Evolutionary conservation across 2,113 vertebrate genomes (phyloP), one percentile per base, ranked within the genome.

Genomic region (Meleagris gallopavo): DNA sequence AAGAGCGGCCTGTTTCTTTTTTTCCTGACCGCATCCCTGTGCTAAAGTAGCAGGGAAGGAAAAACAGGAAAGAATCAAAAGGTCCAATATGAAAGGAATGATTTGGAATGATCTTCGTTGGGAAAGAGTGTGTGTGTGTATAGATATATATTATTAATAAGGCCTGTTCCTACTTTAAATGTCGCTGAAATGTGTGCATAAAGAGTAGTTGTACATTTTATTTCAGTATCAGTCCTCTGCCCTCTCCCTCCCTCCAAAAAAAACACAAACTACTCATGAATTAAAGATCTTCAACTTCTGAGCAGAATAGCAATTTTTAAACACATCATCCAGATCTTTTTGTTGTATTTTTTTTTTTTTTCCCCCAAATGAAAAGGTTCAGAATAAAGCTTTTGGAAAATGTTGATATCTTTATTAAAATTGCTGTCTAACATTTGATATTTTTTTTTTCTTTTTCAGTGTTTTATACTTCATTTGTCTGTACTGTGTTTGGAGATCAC

Each of bases 361-460:
- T 50, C 13, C 6, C 25, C 27, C 25, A 19, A 81, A 0, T 84
- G 4, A 45, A 85, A 89, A 62, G 38, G 66, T 70, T 38, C 2
- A 11, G 11, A 32, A 40, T 83, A 72, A 76, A 79, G 38, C 43
- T 50, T 76, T 57, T 79, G 36, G 24, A 27, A 91, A 65, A 71
- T 45, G 24, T 52, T 74, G 46, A 6, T 3, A 32, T 50, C 21
- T 67, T 38, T 21, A 19, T 10, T 55, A 15, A 75, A 78, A 12
- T 67, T 77, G 73, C 8, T 62, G 27, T 75, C 27, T 88, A 36
- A 79, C 40, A 34, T 79, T 89, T 89, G 84, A 83, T 29, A 9
- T 2, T 38, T 16, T 1, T 17, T 70, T 75, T 79, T 89, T 83
- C 3, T 74, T 69, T 91, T 95, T 57, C 85, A 98, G 97, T 38